phyloP scores from a whole-genome alignment of 2,113 vertebrate species.

The Vicugna pacos region DNA sequence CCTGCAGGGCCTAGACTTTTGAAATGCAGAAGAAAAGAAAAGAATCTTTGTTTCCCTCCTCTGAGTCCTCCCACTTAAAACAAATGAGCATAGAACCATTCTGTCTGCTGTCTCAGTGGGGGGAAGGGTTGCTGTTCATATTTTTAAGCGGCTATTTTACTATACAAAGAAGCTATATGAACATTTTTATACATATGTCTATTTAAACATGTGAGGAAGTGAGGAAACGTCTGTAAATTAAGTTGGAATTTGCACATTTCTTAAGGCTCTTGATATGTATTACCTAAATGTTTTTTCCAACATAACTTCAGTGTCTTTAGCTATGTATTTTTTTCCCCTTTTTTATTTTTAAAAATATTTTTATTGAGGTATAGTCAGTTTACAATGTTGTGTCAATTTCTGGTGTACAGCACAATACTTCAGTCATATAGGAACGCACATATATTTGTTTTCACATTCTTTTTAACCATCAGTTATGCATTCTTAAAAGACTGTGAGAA shows the following conservation, averaged over 20 bases:
- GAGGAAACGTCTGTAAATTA: conserved; percentile 28
- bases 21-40: conserved; percentile 64
- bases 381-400: too few species aligned
- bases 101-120: neutral
- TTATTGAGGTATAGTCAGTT: too few species aligned
- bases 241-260: neutral
- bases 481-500: neutral
- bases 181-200: neutral
- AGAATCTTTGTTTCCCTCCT: conserved; percentile 53
- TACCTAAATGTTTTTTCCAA: conserved; percentile 6
- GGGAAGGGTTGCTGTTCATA: neutral
- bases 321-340: neutral
- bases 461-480: too few species aligned
- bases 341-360: too few species aligned
- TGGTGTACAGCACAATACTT: too few species aligned
- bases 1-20: conserved; percentile 30
- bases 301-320: neutral
- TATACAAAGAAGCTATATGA: neutral
- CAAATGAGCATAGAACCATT: conserved; percentile 44
- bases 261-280: neutral
- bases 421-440: too few species aligned
- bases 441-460: too few species aligned
- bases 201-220: neutral
- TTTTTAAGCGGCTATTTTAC: conserved; percentile 4
- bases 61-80: conserved; percentile 56